These are phyloP conservation scores for Probosciger aterrimus DNA, from an alignment of 2,113 vertebrate species.

Conservation along the genomic window DNA sequence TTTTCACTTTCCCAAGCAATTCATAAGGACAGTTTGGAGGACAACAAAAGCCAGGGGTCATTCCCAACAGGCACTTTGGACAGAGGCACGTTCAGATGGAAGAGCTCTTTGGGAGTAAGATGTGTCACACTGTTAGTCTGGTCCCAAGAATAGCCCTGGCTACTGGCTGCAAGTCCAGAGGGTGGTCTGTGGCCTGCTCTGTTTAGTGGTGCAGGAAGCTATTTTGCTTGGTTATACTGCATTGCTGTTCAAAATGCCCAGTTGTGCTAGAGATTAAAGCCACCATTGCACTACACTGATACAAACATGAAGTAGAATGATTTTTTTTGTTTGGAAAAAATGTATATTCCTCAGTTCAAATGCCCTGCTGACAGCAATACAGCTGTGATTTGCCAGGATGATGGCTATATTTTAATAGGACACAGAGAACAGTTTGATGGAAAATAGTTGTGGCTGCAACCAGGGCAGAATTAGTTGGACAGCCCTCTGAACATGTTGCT, in stretches of 20 bases:
- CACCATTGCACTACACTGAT: background rate
- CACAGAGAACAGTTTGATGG: background rate
- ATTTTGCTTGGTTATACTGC: background rate
- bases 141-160: background rate
- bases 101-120: background rate
- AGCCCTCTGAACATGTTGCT: background rate
- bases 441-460: background rate
- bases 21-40: background rate
- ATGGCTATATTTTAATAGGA: background rate
- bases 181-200: background rate
- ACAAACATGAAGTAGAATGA: background rate
- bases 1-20: background rate
- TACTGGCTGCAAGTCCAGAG: background rate
- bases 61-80: background rate
- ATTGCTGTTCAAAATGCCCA: background rate
- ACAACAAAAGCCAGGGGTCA: background rate
- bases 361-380: background rate
- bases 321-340: background rate
- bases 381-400: background rate
- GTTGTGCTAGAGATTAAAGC: background rate
- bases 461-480: background rate
- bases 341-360: background rate
- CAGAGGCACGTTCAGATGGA: background rate
- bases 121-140: background rate
- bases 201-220: background rate